Percentiles rank a stretch among this genome's conserved stretches.
Evolutionary conservation across 2,113 vertebrate genomes (phyloP).

Genomic region (Erinaceus europaeus): DNA sequence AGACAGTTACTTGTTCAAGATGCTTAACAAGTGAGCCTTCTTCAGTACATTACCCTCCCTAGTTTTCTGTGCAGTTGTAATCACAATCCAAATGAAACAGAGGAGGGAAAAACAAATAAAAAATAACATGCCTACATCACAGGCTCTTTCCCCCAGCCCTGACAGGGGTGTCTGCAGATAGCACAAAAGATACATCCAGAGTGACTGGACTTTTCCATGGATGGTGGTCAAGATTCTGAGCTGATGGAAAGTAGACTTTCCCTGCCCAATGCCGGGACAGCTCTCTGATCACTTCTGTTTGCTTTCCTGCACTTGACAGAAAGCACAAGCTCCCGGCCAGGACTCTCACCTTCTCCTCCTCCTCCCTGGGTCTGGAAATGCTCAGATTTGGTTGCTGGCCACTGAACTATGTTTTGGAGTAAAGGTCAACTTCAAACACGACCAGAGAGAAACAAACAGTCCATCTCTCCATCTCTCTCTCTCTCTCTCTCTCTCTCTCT

Average conservation of each 20-base stretch:
- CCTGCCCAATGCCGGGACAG: constrained; percentile 49
- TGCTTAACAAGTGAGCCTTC: background rate
- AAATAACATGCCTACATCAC: constrained; percentile 50
- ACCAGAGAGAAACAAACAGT: background rate
- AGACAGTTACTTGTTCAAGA: background rate
- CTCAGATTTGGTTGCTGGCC: constrained; percentile 35
- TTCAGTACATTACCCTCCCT: background rate
- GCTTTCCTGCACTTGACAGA: constrained; percentile 60
- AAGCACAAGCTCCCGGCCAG: constrained; percentile 61
- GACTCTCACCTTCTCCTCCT: constrained; percentile 14
- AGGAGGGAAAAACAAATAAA: background rate
- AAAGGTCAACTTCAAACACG: constrained; percentile 22
- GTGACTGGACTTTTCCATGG: constrained; percentile 65
- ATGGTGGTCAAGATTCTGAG: constrained; percentile 62
- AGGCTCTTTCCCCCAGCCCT: background rate
- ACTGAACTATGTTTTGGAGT: background rate
- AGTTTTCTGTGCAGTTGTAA: background rate
- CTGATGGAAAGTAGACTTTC: constrained; percentile 60
- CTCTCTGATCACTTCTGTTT: constrained; percentile 61
- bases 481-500: too few relatives aligned
- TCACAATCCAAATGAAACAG: constrained; percentile 25
- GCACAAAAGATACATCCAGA: too few relatives aligned
- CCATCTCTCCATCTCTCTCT: background rate
- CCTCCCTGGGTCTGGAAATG: constrained; percentile 43
- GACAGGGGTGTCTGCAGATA: constrained; percentile 51